phyloP scores from a whole-genome alignment of 1,140 invertebrate species.

The Drosophila ohnishii region DNA sequence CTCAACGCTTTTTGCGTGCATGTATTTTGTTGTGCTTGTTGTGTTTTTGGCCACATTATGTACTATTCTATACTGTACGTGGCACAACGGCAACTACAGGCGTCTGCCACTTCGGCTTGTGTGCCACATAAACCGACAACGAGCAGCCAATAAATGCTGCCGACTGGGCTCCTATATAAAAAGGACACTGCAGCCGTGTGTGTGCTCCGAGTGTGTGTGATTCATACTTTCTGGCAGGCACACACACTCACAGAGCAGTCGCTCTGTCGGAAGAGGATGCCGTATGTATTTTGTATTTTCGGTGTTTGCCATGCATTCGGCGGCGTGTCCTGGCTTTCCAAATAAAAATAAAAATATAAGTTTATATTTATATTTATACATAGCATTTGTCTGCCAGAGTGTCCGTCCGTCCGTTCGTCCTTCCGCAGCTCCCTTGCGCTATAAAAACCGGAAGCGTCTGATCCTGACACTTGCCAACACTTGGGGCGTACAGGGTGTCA shows the following conservation, averaged over 20 bases:
- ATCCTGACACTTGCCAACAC: conserved; percentile 80
- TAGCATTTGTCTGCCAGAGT: conserved; percentile 64
- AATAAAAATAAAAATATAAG: conserved; percentile 77
- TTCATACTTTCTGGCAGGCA: conserved; percentile 45
- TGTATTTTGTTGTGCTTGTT: conserved; percentile 49
- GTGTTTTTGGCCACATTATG: conserved; percentile 66
- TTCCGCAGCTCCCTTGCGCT: conserved; percentile 28
- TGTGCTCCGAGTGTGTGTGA: conserved; percentile 46
- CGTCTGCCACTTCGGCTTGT: conserved; percentile 74
- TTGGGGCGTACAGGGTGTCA: conserved; percentile 67
- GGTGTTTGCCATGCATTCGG: conserved; percentile 52
- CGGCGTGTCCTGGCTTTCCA: conserved; percentile 28
- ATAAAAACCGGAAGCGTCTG: conserved; percentile 77
- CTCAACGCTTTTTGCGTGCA: conserved; percentile 52
- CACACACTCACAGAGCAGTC: conserved; percentile 12
- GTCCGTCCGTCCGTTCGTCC: conserved; percentile 31
- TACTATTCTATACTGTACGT: conserved; percentile 40
- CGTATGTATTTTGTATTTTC: conserved; percentile 57
- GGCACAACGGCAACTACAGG: conserved; percentile 23
- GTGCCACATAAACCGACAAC: conserved; percentile 79
- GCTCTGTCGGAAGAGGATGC: conserved; percentile 51
- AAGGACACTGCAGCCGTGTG: conserved; percentile 71
- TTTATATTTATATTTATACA: conserved; percentile 81
- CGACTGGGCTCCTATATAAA: conserved; percentile 62
- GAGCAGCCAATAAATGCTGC: conserved; percentile 80